phyloP scores from a whole-genome alignment of 2,797 vertebrate species.

The Pterois miles region DNA sequence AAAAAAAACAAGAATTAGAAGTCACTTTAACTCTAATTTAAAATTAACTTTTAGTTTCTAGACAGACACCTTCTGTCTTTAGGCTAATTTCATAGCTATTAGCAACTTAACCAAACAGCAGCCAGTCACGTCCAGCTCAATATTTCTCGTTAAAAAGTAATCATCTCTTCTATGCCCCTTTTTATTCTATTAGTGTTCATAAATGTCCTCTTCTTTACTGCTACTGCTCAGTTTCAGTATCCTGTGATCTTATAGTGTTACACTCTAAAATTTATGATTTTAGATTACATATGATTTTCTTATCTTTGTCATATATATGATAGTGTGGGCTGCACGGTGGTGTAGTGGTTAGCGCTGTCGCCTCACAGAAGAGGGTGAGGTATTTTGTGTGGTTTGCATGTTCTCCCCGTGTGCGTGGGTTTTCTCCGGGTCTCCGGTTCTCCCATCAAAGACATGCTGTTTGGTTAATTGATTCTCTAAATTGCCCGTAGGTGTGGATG shows the following conservation, averaged over 20 bases:
- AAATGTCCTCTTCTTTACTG: background rate
- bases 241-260: background rate
- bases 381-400: too few relatives aligned
- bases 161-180: background rate
- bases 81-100: background rate
- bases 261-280: background rate
- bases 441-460: too few relatives aligned
- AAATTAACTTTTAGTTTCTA: background rate
- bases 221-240: background rate
- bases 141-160: slow-evolving; percentile 4
- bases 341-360: too few relatives aligned
- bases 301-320: background rate
- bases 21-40: background rate
- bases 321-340: too few relatives aligned
- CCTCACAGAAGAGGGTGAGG: too few relatives aligned
- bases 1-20: background rate
- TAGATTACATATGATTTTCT: background rate
- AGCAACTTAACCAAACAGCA: background rate
- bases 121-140: background rate
- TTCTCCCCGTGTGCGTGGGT: too few relatives aligned
- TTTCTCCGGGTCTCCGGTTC: too few relatives aligned
- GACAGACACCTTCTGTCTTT: too few relatives aligned
- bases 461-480: too few relatives aligned
- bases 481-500: too few relatives aligned
- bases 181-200: background rate